Conservation (phyloP, 2,113 vertebrate genomes). For the Mugil cephalus region DNA sequence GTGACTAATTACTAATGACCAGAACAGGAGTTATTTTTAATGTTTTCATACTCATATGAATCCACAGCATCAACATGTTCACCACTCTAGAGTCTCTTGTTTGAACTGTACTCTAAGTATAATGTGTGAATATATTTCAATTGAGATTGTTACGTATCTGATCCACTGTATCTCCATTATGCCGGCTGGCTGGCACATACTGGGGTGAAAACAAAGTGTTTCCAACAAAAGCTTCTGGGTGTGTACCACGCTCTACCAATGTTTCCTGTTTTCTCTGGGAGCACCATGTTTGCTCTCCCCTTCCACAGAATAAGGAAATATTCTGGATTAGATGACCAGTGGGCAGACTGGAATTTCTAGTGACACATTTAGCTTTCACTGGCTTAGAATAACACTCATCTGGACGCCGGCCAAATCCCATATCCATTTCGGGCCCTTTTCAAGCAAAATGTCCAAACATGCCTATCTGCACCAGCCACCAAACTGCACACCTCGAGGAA, state of each 20-base stretch:
- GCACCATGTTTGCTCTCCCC: background rate
- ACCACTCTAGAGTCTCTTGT: too few relatives aligned
- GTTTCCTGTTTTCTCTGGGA: conserved; percentile 13
- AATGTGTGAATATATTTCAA: too few relatives aligned
- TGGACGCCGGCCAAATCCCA: conserved; percentile 77
- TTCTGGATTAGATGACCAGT: conserved; percentile 47
- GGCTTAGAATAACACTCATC: conserved; percentile 69
- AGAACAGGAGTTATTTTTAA: background rate
- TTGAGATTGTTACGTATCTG: background rate
- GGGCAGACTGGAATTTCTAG: conserved; percentile 54
- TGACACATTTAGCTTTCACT: conserved; percentile 76
- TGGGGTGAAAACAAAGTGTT: background rate
- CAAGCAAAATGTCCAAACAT: conserved; percentile 66
- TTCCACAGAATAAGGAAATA: conserved; percentile 44
- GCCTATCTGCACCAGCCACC: conserved; percentile 29
- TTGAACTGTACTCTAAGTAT: too few relatives aligned
- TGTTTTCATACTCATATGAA: background rate
- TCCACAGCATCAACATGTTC: background rate
- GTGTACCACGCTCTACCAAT: background rate
- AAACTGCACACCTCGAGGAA: conserved; percentile 42
- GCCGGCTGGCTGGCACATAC: background rate
- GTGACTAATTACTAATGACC: background rate
- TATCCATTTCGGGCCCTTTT: conserved; percentile 68
- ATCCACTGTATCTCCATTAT: background rate
- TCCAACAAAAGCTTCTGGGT: conserved; percentile 1